Percentiles rank a stretch among this genome's conserved stretches.
Evolutionary conservation across 92 coral and sea anemone species (phyloP).

Genomic region (Montipora capitata): DNA sequence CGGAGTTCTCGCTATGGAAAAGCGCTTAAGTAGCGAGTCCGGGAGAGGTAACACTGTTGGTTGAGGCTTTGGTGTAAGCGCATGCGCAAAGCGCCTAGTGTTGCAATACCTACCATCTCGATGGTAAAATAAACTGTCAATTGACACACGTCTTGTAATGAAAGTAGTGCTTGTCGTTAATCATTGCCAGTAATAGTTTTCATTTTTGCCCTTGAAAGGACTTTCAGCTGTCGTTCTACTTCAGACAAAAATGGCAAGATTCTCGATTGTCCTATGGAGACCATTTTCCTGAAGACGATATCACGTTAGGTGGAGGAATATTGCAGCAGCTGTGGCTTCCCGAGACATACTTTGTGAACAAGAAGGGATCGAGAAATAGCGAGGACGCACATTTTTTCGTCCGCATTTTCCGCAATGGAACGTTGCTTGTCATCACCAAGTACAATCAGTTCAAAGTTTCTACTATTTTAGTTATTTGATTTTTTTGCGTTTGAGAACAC

Average conservation of each 20-base stretch:
- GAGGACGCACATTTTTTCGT: conserved; percentile 38
- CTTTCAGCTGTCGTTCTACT: conserved; percentile 55
- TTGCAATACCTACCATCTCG: too few species aligned
- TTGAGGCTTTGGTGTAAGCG: too few species aligned
- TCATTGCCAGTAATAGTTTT: background rate
- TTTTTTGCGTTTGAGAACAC: background rate
- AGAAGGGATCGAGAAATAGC: conserved; percentile 30
- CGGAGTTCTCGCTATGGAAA: too few species aligned
- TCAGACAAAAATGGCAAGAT: conserved; percentile 61
- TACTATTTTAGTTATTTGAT: too few species aligned
- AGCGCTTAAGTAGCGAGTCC: too few species aligned
- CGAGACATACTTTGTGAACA: conserved; percentile 58
- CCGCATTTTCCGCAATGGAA: conserved; percentile 49
- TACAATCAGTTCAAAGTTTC: background rate
- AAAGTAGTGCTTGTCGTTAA: too few species aligned
- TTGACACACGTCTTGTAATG: too few species aligned
- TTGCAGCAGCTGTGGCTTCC: conserved; percentile 57
- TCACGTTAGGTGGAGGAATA: conserved; percentile 51
- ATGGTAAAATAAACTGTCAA: too few species aligned
- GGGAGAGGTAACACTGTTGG: too few species aligned
- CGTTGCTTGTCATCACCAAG: conserved; percentile 32
- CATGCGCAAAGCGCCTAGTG: too few species aligned
- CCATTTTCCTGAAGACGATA: conserved; percentile 32
- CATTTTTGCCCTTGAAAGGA: conserved; percentile 19
- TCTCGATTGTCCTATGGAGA: conserved; percentile 47